Evolutionary conservation across 92 coral and sea anemone genomes (phyloP).

Genomic region (Epizoanthus illoricatus): DNA sequence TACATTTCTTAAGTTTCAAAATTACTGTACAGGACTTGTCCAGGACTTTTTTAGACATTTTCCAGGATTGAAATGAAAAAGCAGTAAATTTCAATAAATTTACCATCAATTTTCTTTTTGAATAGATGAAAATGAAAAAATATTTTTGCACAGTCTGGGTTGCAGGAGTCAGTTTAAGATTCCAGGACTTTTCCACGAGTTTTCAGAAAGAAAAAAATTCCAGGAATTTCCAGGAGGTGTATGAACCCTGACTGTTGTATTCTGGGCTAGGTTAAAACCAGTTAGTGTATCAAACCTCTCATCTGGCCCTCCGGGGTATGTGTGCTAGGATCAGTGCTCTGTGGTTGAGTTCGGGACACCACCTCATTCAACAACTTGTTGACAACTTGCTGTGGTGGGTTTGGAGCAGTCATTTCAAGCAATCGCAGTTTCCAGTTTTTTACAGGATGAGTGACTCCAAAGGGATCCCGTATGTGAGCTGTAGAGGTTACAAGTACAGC

Average conservation of each 20-base stretch:
- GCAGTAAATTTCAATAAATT: not conserved
- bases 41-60: no score
- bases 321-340: conserved; percentile 61
- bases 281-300: conserved; percentile 53
- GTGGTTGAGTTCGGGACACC: conserved; percentile 86
- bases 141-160: no score
- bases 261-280: not conserved
- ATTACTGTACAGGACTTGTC: not conserved
- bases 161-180: no score
- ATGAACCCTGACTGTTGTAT: not conserved
- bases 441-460: conserved; percentile 84
- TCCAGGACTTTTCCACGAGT: no score
- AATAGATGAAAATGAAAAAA: no score
- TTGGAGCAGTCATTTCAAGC: conserved; percentile 95
- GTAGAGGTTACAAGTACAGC: not conserved
- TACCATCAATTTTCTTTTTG: no score
- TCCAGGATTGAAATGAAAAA: not conserved
- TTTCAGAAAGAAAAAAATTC: no score
- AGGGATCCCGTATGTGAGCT: conserved; percentile 95
- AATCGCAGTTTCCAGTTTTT: conserved; percentile 93
- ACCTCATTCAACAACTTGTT: conserved; percentile 91
- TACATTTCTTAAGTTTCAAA: not conserved
- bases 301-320: conserved; percentile 72
- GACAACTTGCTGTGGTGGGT: conserved; percentile 92
- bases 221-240: no score